phyloP scores from a whole-genome alignment of 2,797 vertebrate species.

The Acipenser oxyrinchus region DNA sequence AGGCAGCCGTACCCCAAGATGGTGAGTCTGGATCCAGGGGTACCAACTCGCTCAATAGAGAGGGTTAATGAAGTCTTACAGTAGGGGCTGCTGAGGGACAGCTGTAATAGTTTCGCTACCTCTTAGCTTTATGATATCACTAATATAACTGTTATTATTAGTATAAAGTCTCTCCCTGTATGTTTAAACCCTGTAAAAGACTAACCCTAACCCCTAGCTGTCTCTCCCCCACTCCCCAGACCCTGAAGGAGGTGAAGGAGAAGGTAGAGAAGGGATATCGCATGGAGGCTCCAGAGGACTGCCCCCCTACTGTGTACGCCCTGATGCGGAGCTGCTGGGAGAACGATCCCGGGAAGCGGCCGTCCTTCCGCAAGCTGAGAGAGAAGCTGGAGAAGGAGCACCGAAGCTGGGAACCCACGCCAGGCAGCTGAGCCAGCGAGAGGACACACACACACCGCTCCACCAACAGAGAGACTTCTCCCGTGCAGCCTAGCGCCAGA shows the following conservation, averaged over 20 bases:
- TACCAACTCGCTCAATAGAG: no score
- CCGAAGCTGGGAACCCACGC: conserved; percentile 11
- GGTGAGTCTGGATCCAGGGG: conserved; percentile 48
- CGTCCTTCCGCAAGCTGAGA: conserved; percentile 71
- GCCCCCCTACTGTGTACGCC: conserved; percentile 57
- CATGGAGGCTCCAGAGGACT: conserved; percentile 77
- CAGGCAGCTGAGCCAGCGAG: not conserved
- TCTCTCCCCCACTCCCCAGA: conserved; percentile 40
- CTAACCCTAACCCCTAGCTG: not conserved
- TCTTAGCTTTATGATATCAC: no score
- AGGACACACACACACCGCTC: not conserved
- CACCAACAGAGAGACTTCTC: not conserved
- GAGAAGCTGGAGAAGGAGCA: conserved; percentile 69
- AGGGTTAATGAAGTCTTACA: not conserved
- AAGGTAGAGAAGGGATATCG: conserved; percentile 73
- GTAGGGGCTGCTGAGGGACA: conserved; percentile 5
- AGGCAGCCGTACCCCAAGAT: conserved; percentile 83
- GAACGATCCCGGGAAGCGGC: conserved; percentile 66
- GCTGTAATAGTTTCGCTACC: conserved; percentile 1
- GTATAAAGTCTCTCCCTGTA: conserved; percentile 6
- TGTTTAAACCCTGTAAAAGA: not conserved
- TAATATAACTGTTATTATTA: no score
- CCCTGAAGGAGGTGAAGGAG: conserved; percentile 70
- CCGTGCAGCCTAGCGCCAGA: no score
- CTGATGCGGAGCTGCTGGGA: conserved; percentile 85